These are phyloP conservation scores for Phylloscopus trochiloides DNA, from an alignment of 2,113 vertebrate species.

Conservation along the genomic window DNA sequence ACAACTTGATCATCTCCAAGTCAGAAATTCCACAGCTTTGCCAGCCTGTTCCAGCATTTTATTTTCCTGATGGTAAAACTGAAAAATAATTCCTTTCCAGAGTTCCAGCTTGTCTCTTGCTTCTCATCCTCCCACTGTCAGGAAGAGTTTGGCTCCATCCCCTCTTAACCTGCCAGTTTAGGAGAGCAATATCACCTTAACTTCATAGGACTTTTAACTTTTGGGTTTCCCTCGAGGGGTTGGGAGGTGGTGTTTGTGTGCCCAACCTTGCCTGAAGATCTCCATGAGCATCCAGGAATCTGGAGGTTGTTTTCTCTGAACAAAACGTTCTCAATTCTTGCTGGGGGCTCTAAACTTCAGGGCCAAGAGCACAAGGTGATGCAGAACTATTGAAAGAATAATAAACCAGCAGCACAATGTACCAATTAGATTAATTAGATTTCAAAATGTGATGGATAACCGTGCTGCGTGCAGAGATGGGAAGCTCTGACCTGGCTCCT, in stretches of 20 bases:
- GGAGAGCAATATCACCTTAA: neutral
- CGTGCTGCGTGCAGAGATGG: neutral
- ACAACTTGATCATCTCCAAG: neutral
- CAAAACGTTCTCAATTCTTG: neutral
- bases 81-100: neutral
- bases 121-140: neutral
- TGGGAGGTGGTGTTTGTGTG: neutral
- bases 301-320: neutral
- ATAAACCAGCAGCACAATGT: neutral
- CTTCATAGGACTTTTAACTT: neutral
- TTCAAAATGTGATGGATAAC: neutral
- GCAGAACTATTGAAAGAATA: neutral
- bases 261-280: neutral
- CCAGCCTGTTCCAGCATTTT: neutral
- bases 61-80: neutral
- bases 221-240: fast-evolving
- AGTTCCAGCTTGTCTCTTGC: neutral
- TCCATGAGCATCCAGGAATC: neutral
- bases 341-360: neutral
- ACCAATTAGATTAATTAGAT: conserved; percentile 36
- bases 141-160: neutral
- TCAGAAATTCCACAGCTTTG: neutral
- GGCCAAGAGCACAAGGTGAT: neutral
- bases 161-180: neutral
- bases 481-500: neutral